Base-by-base conservation (phyloP, 2,797 vertebrate genomes). In the Neosilurus mollespiculum region DNA sequence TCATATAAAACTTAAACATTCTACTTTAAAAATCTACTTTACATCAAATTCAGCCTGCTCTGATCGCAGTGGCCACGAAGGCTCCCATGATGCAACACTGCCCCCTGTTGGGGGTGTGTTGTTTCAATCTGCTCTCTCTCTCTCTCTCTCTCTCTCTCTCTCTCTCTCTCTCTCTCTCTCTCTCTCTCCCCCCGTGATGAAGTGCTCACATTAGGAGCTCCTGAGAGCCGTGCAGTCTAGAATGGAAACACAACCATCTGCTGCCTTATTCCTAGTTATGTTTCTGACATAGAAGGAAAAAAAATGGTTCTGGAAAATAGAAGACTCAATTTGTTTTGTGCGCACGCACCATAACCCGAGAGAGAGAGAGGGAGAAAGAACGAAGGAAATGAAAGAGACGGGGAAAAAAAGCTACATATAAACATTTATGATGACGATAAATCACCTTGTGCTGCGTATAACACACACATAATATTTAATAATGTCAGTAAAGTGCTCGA, bases 201-300 rank as follows among this genome's bases (percentile, higher is more conserved):
- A 85, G 84, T 73, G 65, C 76, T 67, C 76, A 80, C 76, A 85
- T 85, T 84, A 72, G 49, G 51, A 72, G 69, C 78, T 80, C 84
- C 80, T 71, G 51, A 82, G 83, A 80, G 24, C 65, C 49, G 67
- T 56, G 15, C 72, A 81, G 86, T 79, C 82, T 83, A 78, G 87
- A 87, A 81, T 82, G 84, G 86, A 80, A 84, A 81, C 69, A 86
- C 56, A 78, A 78, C 86, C 87, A 88, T 88, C 87, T 87, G 86
- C 83, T 86, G 85, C 77, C 67, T 54, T 83, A 73, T 87, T 86
- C 62, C 72, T 84, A 78, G 77, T 86, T 80, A 82, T 53, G 78
- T 82, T 77, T 73, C 79, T 80, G 81, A 64, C 70, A 66, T 37
- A 18, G 10, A 77, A 22, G 43, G 2, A n/a, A 16, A 37, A 20